These are phyloP conservation scores for Aphaenogaster rudis DNA, from an alignment of 1,140 invertebrate species.

Conservation along the genomic window DNA sequence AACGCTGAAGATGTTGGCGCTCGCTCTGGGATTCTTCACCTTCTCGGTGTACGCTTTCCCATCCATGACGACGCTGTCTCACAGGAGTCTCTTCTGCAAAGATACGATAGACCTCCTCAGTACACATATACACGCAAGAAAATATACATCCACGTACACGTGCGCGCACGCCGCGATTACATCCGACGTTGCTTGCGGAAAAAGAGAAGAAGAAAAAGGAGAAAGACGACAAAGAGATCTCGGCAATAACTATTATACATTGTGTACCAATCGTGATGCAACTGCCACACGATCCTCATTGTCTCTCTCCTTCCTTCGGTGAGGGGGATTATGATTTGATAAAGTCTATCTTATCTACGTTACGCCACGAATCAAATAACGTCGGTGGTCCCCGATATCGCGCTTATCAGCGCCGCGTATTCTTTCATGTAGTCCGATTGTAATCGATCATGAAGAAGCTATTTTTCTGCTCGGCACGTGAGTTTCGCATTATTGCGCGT, in stretches of 20 bases:
- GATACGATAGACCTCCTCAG: not conserved
- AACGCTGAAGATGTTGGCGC: conserved; percentile 87
- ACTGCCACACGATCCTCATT: not conserved
- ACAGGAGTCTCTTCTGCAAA: conserved; percentile 35
- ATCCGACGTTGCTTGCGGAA: not conserved
- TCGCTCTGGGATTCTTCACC: conserved; percentile 87
- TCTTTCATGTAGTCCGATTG: not conserved
- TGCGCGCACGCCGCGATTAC: not conserved
- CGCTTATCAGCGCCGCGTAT: not conserved
- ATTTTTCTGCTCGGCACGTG: not conserved
- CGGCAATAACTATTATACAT: not conserved
- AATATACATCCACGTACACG: not conserved
- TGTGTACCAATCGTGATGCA: not conserved
- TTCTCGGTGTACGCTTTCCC: conserved; percentile 83
- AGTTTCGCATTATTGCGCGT: not conserved
- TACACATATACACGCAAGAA: not conserved
- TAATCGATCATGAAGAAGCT: not conserved
- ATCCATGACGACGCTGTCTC: conserved; percentile 83
- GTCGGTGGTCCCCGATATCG: not conserved
- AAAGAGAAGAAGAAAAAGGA: not conserved
- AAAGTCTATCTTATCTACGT: conserved; percentile 51
- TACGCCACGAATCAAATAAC: not conserved
- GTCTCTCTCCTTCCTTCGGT: not conserved
- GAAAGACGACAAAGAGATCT: not conserved
- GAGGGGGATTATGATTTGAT: conserved; percentile 1